These are phyloP conservation scores for Prenolepis imparis DNA, from an alignment of 2,888 invertebrate species.

Conservation along the genomic window DNA sequence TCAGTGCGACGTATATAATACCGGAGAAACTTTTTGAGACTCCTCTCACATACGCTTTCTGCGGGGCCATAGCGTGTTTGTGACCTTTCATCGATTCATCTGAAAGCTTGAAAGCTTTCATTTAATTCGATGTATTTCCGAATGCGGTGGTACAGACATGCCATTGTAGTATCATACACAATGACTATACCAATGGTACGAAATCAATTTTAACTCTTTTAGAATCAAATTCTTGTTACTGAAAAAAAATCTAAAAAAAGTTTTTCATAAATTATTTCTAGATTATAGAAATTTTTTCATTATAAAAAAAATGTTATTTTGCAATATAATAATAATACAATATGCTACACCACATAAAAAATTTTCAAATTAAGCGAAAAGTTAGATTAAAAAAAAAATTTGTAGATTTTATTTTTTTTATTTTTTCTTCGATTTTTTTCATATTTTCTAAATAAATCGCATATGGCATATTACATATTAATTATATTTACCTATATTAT, in stretches of 20 bases:
- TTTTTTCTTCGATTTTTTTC: not conserved
- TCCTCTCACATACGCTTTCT: conserved; percentile 19
- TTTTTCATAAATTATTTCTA: not conserved
- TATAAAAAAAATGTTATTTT: conserved; percentile 3
- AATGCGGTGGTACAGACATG: not conserved
- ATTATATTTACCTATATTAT: not conserved
- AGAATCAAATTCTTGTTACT: not conserved
- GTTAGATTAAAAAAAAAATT: not conserved
- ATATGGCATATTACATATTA: not conserved
- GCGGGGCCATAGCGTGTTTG: conserved; percentile 17
- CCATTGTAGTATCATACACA: conserved; percentile 22
- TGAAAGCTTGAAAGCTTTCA: conserved; percentile 48
- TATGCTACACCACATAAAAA: not conserved
- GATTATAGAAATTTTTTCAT: not conserved
- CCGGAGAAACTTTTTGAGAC: conserved; percentile 38
- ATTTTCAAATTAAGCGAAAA: not conserved
- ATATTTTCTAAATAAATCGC: not conserved
- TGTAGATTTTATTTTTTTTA: not conserved
- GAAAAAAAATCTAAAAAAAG: not conserved
- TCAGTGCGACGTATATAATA: conserved; percentile 28
- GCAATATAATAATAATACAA: not conserved
- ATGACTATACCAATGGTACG: not conserved
- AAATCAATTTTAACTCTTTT: conserved; percentile 19
- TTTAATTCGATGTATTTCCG: conserved; percentile 32
- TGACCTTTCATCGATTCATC: conserved; percentile 47